phyloP scores from a whole-genome alignment of 2,113 vertebrate genomes.

The Pundamilia nyererei region DNA sequence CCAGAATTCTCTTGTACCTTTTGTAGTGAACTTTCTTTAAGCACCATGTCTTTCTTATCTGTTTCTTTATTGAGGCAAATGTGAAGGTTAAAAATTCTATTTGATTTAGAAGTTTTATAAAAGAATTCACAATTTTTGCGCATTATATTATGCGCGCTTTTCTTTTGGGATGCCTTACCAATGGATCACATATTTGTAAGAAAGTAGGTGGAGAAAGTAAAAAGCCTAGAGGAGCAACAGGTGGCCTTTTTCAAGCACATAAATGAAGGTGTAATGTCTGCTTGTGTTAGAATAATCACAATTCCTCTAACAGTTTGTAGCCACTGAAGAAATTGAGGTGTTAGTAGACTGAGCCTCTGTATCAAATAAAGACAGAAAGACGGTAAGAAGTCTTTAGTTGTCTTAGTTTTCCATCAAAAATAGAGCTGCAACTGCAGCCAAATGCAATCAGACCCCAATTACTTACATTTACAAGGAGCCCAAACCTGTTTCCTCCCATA shows the following conservation, averaged over 20 bases:
- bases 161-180: background rate
- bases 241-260: background rate
- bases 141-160: background rate
- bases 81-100: background rate
- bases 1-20: background rate
- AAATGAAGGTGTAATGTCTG: background rate
- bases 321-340: background rate
- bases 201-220: background rate
- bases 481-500: background rate
- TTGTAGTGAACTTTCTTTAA: background rate
- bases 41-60: background rate
- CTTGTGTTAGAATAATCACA: background rate
- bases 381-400: background rate
- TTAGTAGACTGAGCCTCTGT: background rate
- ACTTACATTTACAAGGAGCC: conserved; percentile 14
- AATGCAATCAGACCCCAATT: conserved; percentile 31
- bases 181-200: background rate
- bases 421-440: conserved; percentile 10
- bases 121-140: background rate
- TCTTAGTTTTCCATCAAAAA: background rate
- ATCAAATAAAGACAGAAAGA: background rate
- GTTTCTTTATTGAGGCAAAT: background rate
- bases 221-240: background rate
- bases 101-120: background rate
- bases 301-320: background rate